Evolutionary conservation across 2,113 vertebrate genomes (phyloP), one percentile per base, ranked within the genome.

Genomic region (Lethenteron camtschaticum): DNA sequence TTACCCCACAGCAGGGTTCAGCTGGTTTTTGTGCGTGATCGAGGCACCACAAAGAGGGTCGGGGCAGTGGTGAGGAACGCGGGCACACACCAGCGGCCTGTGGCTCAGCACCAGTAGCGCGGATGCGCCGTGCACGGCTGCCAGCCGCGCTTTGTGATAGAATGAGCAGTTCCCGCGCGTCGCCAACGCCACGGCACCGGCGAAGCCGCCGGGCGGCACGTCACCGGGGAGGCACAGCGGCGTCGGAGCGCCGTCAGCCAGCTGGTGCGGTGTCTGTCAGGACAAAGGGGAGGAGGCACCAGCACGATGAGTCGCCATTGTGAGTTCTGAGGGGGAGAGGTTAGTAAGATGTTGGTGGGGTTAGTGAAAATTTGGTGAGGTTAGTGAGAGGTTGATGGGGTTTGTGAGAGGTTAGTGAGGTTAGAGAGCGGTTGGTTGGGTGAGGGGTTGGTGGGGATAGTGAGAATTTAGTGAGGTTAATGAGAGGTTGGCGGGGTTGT

Each of bases 111-210:
- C 83, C 70, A 99, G 85, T 69, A 99, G 80, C 8, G 87, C 94
- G 1, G 82, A 87, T 1, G 94, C 94, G 10, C 88, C 89, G 2
- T 89, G 85, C 69, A 86, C 84, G 79, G 96, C 88, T 13, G 94
- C 92, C 74, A 99, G 82, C 56, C 85, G 78, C 74, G 94, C 92
- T 80, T 99, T 99, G 77, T 96, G 89, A 9, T 95, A 96, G 80
- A 99, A 95, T 72, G 90, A 96, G 73, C 94, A 99, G 80, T 96
- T 99, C 24, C 92, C 90, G 68, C 90, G 79, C 77, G 89, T 83
- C 81, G 92, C 92, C 87, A 99, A 85, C 3, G 83, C 83, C 73
- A 96, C 85, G 72, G 79, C 81, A 71, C 89, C 88, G n/a, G 78
- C 80, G 77, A 99, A 92, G 68, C 90, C 90, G 1, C 81, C 82